Conservation (phyloP, 2,113 vertebrate species). For the Hepsetus odoe region DNA sequence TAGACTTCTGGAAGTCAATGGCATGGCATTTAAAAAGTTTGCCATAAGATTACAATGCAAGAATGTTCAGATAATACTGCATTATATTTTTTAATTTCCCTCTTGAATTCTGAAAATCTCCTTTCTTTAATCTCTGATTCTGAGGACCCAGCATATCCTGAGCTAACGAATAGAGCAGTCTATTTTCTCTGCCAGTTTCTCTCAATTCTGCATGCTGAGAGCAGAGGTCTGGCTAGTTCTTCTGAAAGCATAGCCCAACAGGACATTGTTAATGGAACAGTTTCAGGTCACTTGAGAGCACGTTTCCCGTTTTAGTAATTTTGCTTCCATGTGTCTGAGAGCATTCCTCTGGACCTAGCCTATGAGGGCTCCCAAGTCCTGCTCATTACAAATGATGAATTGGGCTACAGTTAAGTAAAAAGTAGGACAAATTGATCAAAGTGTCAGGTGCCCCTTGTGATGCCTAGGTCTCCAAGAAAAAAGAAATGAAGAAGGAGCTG, state of each 20-base stretch:
- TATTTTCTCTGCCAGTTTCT: conserved; percentile 40
- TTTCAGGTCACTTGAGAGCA: conserved; percentile 63
- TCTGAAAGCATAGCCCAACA: conserved; percentile 60
- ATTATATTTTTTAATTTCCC: not conserved
- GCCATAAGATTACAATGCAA: conserved; percentile 53
- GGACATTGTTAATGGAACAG: conserved; percentile 74
- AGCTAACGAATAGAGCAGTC: conserved; percentile 28
- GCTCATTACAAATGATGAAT: conserved; percentile 82
- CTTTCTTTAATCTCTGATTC: conserved; percentile 14
- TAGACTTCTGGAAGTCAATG: conserved; percentile 48
- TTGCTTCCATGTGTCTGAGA: conserved; percentile 67
- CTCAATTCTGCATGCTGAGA: conserved; percentile 13
- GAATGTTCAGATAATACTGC: conserved; percentile 52
- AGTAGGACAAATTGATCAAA: conserved; percentile 84
- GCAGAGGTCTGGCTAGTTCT: conserved; percentile 42
- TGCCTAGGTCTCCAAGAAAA: conserved; percentile 70
- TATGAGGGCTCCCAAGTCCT: conserved; percentile 65
- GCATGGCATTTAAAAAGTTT: conserved; percentile 56
- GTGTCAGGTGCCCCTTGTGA: conserved; percentile 80
- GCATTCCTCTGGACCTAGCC: conserved; percentile 66
- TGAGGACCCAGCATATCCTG: not conserved
- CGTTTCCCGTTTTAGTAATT: conserved; percentile 75
- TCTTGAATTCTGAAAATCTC: not conserved
- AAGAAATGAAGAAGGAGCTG: conserved; percentile 71
- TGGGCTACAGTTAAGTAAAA: conserved; percentile 76